phyloP scores from a whole-genome alignment of 2,113 vertebrate species.

The Rhizomys pruinosus region DNA sequence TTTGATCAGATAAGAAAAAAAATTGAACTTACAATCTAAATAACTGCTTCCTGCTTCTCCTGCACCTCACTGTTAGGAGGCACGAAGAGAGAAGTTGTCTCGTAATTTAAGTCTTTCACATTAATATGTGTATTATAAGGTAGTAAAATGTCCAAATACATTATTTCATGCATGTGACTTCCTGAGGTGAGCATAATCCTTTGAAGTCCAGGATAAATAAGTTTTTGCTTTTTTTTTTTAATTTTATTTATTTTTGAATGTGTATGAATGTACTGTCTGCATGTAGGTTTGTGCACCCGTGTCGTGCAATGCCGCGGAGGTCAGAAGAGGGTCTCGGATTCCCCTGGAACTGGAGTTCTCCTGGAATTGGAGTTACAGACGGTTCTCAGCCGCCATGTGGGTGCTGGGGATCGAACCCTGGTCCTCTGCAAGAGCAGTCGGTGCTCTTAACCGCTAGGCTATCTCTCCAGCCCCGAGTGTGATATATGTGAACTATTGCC shows the following conservation, averaged over 20 bases:
- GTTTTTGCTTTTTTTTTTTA: constrained; percentile 8
- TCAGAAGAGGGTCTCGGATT: no score
- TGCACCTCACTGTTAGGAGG: neutral
- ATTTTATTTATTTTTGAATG: no score
- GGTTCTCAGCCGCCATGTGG: no score
- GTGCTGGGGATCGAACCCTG: no score
- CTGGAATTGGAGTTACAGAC: no score
- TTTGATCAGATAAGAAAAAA: constrained; percentile 72
- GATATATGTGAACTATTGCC: neutral
- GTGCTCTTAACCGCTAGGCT: no score
- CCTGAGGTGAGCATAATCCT: neutral
- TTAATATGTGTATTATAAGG: neutral
- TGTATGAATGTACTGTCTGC: no score
- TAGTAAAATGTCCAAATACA: accelerated
- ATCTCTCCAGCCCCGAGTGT: no score
- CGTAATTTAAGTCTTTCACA: neutral
- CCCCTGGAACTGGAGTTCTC: no score
- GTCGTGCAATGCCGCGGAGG: no score
- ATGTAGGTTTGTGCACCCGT: no score
- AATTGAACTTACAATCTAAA: constrained; percentile 17
- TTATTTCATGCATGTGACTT: neutral
- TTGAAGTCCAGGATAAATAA: neutral
- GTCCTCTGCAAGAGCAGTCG: no score
- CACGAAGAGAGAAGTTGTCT: neutral
- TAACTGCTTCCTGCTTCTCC: constrained; percentile 8